These are phyloP conservation scores for Nasalis larvatus DNA, from an alignment of 2,113 vertebrate genomes.

Conservation along the genomic window DNA sequence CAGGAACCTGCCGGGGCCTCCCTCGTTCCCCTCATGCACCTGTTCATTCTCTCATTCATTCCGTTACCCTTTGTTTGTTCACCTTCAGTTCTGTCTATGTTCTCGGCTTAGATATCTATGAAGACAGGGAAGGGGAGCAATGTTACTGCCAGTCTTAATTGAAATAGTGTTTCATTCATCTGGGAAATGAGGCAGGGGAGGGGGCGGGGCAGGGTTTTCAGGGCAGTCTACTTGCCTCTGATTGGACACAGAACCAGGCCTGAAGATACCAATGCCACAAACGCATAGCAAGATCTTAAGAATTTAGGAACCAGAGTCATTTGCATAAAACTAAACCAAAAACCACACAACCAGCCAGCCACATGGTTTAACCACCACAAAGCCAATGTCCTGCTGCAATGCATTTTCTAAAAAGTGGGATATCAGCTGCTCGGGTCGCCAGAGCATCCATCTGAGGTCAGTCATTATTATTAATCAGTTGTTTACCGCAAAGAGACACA, in stretches of 20 bases:
- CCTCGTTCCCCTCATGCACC: neutral
- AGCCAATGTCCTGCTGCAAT: neutral
- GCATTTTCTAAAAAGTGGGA: neutral
- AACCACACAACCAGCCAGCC: neutral
- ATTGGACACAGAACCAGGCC: neutral
- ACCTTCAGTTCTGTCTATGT: neutral
- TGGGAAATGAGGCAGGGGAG: neutral
- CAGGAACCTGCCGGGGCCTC: neutral
- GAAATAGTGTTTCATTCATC: constrained; percentile 41
- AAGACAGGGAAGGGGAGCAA: neutral
- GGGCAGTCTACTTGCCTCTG: neutral
- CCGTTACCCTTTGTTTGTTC: neutral
- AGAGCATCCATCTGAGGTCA: neutral
- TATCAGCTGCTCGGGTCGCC: neutral
- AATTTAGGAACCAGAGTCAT: neutral
- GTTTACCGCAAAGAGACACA: neutral
- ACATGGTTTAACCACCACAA: neutral
- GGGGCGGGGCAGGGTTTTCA: neutral
- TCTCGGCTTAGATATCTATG: neutral
- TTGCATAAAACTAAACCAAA: neutral
- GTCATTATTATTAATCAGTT: constrained; percentile 6
- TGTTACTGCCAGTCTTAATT: neutral
- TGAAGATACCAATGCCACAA: neutral
- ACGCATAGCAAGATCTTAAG: neutral
- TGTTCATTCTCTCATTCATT: neutral